phyloP scores from a whole-genome alignment of 2,797 vertebrate species.

The Iguana delicatissima region DNA sequence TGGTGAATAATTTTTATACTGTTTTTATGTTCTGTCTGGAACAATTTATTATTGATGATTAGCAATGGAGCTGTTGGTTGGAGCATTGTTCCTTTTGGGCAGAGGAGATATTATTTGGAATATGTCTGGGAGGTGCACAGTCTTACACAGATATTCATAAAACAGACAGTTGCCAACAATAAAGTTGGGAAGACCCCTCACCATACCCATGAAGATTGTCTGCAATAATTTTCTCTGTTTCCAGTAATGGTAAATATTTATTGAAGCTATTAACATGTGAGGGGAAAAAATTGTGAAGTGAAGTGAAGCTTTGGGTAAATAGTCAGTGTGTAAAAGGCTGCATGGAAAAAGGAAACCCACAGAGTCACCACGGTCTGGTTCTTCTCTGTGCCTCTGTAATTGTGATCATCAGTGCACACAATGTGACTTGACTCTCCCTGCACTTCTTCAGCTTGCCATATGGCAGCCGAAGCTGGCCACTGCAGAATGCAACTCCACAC shows the following conservation, averaged over 20 bases:
- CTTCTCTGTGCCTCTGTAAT: background rate
- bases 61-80: conserved; percentile 50
- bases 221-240: background rate
- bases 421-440: background rate
- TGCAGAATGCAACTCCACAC: background rate
- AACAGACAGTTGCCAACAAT: conserved; percentile 41
- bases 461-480: background rate
- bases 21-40: conserved; percentile 40
- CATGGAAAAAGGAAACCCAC: background rate
- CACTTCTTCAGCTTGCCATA: background rate
- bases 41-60: conserved; percentile 45
- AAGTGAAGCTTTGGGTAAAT: background rate
- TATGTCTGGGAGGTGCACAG: background rate
- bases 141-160: background rate
- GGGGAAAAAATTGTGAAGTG: background rate
- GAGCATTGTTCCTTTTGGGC: conserved; percentile 6
- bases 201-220: conserved; percentile 9
- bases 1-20: conserved; percentile 41
- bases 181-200: background rate
- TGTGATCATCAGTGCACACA: background rate
- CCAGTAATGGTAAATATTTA: background rate
- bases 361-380: background rate
- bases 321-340: too few species aligned
- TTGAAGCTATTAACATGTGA: background rate
- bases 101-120: conserved; percentile 11